phyloP scores from a whole-genome alignment of 2,888 invertebrate species.

The Pterobdella sp. region DNA sequence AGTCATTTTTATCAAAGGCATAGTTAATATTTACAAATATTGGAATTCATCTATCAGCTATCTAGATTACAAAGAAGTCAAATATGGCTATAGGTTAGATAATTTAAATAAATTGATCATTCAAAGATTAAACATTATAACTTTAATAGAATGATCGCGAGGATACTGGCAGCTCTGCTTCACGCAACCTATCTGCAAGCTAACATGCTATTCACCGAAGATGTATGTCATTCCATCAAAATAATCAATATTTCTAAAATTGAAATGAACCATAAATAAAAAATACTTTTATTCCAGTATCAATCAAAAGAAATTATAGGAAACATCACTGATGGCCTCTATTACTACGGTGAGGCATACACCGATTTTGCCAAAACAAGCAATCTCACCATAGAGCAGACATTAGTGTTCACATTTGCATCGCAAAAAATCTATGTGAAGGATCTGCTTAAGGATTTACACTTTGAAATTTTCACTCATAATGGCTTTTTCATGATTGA shows the following conservation, averaged over 20 bases:
- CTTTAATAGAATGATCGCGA: too few relatives aligned
- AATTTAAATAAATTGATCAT: too few relatives aligned
- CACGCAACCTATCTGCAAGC: too few relatives aligned
- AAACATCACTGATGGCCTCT: neutral
- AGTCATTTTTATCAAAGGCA: neutral
- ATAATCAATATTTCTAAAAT: too few relatives aligned
- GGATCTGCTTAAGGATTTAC: neutral
- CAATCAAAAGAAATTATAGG: neutral
- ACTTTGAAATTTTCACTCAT: neutral
- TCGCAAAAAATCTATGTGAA: neutral
- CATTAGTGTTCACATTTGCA: neutral
- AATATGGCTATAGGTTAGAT: constrained; percentile 10
- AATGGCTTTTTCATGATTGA: neutral
- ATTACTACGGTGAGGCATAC: neutral
- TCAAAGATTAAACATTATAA: too few relatives aligned
- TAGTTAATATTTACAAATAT: neutral
- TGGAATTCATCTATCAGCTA: neutral
- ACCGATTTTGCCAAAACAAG: neutral
- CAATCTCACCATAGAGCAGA: neutral
- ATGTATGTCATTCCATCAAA: too few relatives aligned
- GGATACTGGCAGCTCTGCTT: too few relatives aligned
- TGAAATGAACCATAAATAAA: too few relatives aligned
- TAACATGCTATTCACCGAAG: too few relatives aligned
- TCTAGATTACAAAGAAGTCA: neutral
- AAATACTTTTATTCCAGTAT: too few relatives aligned